Conservation (phyloP, 2,797 vertebrate species). For the Numenius phaeopus region DNA sequence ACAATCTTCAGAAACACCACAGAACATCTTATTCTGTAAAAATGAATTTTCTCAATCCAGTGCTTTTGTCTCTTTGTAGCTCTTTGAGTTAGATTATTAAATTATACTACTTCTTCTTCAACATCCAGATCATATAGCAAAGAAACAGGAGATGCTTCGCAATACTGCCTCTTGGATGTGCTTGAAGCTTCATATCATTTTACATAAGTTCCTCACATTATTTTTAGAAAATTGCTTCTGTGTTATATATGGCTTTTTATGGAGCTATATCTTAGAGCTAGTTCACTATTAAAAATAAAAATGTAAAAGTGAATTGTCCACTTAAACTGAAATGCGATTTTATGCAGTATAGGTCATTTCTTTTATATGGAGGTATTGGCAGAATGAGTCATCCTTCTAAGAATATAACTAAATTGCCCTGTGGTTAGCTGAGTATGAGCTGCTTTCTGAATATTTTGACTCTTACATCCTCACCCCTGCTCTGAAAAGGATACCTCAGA, state of each 20-base stretch:
- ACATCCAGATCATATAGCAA: conserved; percentile 42
- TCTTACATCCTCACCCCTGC: not conserved
- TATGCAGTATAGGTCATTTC: conserved; percentile 39
- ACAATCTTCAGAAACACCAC: not conserved
- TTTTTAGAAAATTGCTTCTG: conserved; percentile 53
- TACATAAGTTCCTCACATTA: conserved; percentile 15
- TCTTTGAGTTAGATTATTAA: conserved; percentile 44
- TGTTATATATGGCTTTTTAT: conserved; percentile 43
- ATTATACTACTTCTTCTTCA: conserved; percentile 10
- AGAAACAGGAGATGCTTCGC: not conserved
- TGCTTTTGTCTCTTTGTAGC: not conserved
- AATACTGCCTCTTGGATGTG: not conserved
- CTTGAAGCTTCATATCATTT: conserved; percentile 17
- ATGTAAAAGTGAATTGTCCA: conserved; percentile 39
- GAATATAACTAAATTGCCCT: conserved; percentile 9
- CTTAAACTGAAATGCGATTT: conserved; percentile 57
- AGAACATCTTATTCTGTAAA: conserved; percentile 26
- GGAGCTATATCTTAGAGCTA: not conserved
- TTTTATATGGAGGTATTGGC: conserved; percentile 2
- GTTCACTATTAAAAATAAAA: conserved; percentile 55
- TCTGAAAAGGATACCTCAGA: not conserved
- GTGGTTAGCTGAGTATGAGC: not conserved
- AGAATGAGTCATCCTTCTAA: conserved; percentile 47
- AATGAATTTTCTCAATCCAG: not conserved
- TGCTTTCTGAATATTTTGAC: conserved; percentile 2